Conservation (phyloP, 2,113 vertebrate species). For the Hydrochoerus hydrochaeris region DNA sequence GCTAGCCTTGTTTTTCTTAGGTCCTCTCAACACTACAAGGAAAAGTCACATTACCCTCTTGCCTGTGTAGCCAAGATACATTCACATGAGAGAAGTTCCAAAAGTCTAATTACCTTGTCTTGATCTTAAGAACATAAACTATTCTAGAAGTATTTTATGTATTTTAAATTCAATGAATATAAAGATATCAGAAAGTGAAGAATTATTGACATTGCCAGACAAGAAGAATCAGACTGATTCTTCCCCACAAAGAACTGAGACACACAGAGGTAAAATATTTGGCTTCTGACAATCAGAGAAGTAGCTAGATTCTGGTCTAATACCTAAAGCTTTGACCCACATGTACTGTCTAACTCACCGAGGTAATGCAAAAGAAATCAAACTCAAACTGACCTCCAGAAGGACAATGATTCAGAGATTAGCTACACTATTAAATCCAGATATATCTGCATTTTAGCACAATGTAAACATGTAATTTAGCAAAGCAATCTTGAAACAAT, state of each 20-base stretch:
- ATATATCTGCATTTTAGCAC: conserved; percentile 34
- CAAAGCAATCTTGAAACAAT: conserved; percentile 49
- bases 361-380: conserved; percentile 28
- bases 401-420: background rate
- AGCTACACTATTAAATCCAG: conserved; percentile 33
- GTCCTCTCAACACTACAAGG: background rate
- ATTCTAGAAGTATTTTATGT: background rate
- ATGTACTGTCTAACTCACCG: background rate
- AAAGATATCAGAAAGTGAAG: conserved; percentile 44
- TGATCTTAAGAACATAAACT: conserved; percentile 47
- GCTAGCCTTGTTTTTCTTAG: conserved; percentile 18
- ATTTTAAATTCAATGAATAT: conserved; percentile 59
- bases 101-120: conserved; percentile 51
- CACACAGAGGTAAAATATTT: background rate
- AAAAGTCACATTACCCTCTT: conserved; percentile 19
- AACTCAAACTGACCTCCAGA: background rate
- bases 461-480: conserved; percentile 52
- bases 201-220: conserved; percentile 11
- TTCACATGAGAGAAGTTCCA: conserved; percentile 43
- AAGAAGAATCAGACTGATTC: conserved; percentile 31
- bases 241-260: conserved; percentile 29
- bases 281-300: conserved; percentile 21
- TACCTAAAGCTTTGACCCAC: background rate
- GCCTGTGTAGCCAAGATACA: conserved; percentile 38
- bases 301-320: background rate